Conservation (phyloP, 2,797 vertebrate genomes). For the Aselliscus stoliczkanus region DNA sequence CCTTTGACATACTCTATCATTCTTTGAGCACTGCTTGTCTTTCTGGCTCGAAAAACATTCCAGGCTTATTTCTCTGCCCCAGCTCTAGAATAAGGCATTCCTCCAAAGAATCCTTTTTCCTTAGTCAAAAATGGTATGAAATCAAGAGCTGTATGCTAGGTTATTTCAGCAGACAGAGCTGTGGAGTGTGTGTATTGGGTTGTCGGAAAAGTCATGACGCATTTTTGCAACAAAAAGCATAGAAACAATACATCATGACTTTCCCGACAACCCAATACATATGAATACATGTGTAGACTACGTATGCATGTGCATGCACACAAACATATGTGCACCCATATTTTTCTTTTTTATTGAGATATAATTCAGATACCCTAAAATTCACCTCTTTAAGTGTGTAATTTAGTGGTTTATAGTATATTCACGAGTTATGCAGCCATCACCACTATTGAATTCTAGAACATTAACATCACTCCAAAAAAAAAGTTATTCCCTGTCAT, state of each 20-base stretch:
- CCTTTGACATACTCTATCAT: not conserved
- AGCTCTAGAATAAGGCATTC: not conserved
- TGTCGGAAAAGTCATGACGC: too few relatives aligned
- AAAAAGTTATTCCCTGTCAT: not conserved
- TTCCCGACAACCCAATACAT: too few relatives aligned
- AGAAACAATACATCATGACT: too few relatives aligned
- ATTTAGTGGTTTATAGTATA: not conserved
- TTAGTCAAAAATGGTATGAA: conserved; percentile 11
- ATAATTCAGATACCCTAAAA: not conserved
- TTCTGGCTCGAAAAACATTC: not conserved
- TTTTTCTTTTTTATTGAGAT: not conserved
- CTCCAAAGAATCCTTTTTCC: not conserved
- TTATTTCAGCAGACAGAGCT: not conserved
- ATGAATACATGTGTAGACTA: not conserved
- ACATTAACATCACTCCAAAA: not conserved
- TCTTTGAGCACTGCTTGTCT: not conserved
- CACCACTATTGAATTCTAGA: not conserved
- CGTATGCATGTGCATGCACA: not conserved
- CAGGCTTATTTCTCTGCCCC: not conserved
- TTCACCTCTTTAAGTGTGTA: not conserved
- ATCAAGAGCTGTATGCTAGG: not conserved
- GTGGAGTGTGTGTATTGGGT: not conserved
- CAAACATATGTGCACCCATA: not conserved
- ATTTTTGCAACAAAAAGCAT: too few relatives aligned
- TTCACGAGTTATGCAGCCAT: not conserved